Base-by-base conservation (phyloP, 2,113 vertebrate genomes). In the Arenaria interpres region DNA sequence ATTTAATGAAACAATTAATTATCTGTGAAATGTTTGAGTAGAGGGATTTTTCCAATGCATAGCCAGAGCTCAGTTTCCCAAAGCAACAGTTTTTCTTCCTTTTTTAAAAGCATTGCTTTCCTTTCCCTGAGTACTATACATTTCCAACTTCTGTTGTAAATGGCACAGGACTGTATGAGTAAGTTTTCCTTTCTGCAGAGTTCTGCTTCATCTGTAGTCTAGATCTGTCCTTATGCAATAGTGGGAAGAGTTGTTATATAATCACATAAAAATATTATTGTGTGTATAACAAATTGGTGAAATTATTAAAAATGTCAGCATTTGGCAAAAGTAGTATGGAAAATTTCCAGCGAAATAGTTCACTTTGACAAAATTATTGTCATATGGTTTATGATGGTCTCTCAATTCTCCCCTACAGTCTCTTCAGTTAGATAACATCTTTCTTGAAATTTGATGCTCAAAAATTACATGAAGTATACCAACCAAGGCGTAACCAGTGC, bases 401-500 rank as follows among this genome's bases (percentile, higher is more conserved):
- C 37, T 85, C n/a, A 50, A 5, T 54, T 72, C 7, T 89, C 2
- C 28, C 22, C 13, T 33, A 37, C 28, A 30, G 4, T 71, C 4
- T 69, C 37, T 78, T 66, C 22, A 48, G 32, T 25, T 60, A 82
- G 22, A 50, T 48, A 7, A 22, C 11, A 46, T 12, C 15, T 60
- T 56, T 30, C 25, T 78, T 83, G 37, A 85, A 82, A 74, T 85
- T 7, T 78, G 63, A 33, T 35, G 4, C 20, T 53, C 19, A 53
- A 48, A 80, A 81, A 57, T 14, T 48, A 4, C 48, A 51, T 20
- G 5, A 69, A 62, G 9, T 15, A n/a, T 64, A 91, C 20, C 20
- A 60, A n/a, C 6, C 0, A 0, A 51, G 17, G 8, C 2, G 0
- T n/a, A 91, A 30, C 3, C 24, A 68, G 8, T 21, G 13, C 6